Conservation (phyloP, 2,113 vertebrate species). For the Delphinus delphis region DNA sequence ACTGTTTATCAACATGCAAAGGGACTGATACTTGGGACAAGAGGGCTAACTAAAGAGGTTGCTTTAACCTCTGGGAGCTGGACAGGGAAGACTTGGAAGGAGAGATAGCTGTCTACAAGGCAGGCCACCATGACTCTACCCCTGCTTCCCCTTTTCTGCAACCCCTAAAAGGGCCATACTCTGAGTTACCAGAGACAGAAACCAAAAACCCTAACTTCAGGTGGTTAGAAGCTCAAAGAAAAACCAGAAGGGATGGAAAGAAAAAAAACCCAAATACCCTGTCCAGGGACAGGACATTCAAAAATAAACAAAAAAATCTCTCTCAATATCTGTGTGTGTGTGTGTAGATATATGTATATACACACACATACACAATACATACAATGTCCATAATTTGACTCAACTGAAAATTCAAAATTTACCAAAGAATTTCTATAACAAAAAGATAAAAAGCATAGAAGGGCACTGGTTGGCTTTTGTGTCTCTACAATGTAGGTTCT, state of each 20-base stretch:
- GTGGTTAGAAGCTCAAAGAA: background rate
- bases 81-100: background rate
- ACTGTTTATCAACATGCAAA: background rate
- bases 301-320: background rate
- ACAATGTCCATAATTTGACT: background rate
- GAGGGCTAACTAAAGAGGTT: background rate
- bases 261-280: background rate
- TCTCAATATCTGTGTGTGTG: background rate
- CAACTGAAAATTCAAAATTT: background rate
- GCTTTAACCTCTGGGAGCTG: background rate
- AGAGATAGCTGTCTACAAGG: background rate
- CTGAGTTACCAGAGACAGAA: background rate
- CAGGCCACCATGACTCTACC: background rate
- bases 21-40: background rate
- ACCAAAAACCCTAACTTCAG: background rate
- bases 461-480: background rate
- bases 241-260: background rate
- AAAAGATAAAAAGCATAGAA: background rate
- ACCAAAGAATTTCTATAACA: background rate
- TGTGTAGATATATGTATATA: background rate
- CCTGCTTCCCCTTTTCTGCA: background rate
- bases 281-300: background rate
- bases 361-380: background rate
- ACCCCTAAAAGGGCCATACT: background rate
- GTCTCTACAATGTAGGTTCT: background rate